Conservation (phyloP, 2,888 invertebrate species). For the Chrysina gloriosa region DNA sequence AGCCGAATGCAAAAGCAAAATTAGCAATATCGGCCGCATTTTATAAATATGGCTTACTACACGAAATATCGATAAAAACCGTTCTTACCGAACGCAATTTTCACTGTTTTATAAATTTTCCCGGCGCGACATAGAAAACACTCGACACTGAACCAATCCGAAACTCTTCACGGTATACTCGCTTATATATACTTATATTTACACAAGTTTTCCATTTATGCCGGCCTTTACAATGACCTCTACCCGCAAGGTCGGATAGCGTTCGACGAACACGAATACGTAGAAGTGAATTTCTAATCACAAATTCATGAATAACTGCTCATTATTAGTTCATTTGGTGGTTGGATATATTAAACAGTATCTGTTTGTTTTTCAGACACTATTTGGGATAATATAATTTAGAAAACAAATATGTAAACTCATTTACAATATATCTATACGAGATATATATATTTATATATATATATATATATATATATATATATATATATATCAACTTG, state of each 20-base stretch:
- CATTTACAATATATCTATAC: no score
- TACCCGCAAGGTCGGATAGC: neutral
- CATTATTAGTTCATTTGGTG: neutral
- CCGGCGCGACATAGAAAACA: neutral
- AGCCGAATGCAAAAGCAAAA: neutral
- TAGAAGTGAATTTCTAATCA: neutral
- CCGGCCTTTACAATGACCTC: conserved; percentile 13
- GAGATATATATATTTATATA: no score
- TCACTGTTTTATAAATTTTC: neutral
- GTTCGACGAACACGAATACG: neutral
- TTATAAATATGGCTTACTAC: neutral
- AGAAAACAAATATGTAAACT: no score
- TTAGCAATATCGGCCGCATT: neutral
- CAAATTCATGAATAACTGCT: neutral
- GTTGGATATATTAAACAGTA: neutral
- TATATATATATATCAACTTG: no score
- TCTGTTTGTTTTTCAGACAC: no score
- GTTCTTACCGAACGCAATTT: neutral
- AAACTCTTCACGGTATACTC: neutral
- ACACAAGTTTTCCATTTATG: neutral
- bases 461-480: no score
- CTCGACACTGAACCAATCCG: neutral
- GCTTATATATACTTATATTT: conserved; percentile 2
- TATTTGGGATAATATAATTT: neutral
- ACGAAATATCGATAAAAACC: no score